Conservation (phyloP, 2,888 invertebrate genomes). For the Cephus runcator region DNA sequence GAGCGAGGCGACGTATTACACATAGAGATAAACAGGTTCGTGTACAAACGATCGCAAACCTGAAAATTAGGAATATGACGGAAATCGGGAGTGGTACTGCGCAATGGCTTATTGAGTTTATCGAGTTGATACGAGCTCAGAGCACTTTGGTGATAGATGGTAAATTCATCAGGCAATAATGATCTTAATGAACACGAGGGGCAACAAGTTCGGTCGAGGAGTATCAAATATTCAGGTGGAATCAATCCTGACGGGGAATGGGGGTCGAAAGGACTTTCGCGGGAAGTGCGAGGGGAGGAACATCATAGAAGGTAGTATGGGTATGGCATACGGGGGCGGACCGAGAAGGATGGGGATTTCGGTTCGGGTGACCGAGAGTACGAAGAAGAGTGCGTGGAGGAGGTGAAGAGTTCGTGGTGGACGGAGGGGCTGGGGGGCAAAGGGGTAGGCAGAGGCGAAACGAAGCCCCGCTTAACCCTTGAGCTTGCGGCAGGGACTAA, state of each 20-base stretch:
- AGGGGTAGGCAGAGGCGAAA: conserved; percentile 8
- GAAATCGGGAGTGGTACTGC: conserved; percentile 5
- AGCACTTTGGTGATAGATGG: conserved; percentile 18
- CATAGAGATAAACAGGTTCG: too few species aligned
- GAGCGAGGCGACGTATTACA: too few species aligned
- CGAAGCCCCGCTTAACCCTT: conserved; percentile 63
- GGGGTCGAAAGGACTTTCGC: background rate
- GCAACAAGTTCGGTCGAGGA: conserved; percentile 50
- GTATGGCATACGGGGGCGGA: conserved; percentile 28
- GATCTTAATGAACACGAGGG: conserved; percentile 54
- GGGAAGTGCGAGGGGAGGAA: conserved; percentile 1
- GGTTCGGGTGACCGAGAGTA: conserved; percentile 23
- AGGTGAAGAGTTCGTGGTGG: conserved; percentile 21
- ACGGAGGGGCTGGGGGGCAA: conserved; percentile 7
- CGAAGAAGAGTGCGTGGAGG: conserved; percentile 23
- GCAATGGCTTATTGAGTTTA: conserved; percentile 33
- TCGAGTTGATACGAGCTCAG: conserved; percentile 27
- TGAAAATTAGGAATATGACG: too few species aligned
- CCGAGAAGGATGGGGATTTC: conserved; percentile 32
- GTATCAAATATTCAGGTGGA: conserved; percentile 63
- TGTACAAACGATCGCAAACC: too few species aligned
- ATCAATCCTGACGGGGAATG: conserved; percentile 55
- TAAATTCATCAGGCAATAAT: conserved; percentile 48
- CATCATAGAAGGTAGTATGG: background rate
- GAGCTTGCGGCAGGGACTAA: conserved; percentile 63